These are phyloP conservation scores for Pristionchus japonicus DNA, from an alignment of 2,888 invertebrate species.

Conservation along the genomic window DNA sequence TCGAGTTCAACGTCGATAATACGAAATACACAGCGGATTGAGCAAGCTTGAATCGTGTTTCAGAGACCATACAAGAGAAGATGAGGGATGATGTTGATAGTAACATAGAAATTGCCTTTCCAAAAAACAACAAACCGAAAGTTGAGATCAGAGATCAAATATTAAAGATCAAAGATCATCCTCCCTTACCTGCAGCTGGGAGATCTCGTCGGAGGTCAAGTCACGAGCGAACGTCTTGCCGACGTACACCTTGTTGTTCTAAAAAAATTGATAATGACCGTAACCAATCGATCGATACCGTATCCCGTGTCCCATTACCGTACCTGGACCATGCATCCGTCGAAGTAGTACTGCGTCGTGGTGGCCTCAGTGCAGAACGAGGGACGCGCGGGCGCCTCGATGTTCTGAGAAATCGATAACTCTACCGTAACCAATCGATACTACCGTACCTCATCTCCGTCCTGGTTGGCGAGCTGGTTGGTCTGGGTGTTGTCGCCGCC, in stretches of 20 bases:
- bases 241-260: conserved; percentile 72
- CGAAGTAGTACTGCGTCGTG: conserved; percentile 73
- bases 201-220: conserved; percentile 62
- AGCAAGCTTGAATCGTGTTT: background rate
- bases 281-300: background rate
- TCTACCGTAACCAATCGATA: background rate
- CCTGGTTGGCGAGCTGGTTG: conserved; percentile 2
- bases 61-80: background rate
- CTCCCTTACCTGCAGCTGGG: conserved; percentile 58
- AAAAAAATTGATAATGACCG: conserved; percentile 48
- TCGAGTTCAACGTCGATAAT: background rate
- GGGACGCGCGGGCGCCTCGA: conserved; percentile 67
- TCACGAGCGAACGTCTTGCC: conserved; percentile 71
- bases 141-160: background rate
- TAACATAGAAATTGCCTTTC: no score
- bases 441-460: conserved; percentile 43
- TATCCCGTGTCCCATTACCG: background rate
- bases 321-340: conserved; percentile 70
- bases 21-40: background rate
- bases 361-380: conserved; percentile 72
- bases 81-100: background rate
- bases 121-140: no score
- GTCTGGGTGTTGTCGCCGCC: background rate
- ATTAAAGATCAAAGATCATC: background rate
- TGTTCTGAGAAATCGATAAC: conserved; percentile 7